Evolutionary conservation across 2,797 vertebrate species (phyloP), one percentile per base, ranked within the genome.

Genomic region (Lithobates pipiens): DNA sequence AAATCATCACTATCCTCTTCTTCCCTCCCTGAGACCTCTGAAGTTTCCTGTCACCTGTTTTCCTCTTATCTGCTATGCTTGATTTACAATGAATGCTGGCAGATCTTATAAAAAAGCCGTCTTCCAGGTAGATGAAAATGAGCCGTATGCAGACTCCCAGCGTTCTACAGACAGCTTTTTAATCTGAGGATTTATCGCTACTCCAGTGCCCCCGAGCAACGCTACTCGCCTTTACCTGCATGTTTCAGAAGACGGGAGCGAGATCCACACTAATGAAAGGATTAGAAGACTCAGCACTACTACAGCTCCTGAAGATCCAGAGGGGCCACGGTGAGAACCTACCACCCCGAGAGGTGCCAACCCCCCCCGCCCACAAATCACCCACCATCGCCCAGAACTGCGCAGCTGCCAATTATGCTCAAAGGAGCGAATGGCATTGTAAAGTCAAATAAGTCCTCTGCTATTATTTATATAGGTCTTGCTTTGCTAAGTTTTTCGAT

Each of bases 111-210:
- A 70, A 70, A 70, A 71, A 42, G 71, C 46, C 82, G 71, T 76
- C 73, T 82, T 86, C 21, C 69, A 75, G 42, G 71, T 75, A 80
- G 75, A 80, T 85, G 67, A 85, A 86, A 82, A 81, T 23, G 3
- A 80, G 78, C 80, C 83, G 65, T 67, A 74, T 65, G 27, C 61
- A 75, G 61, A 80, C 42, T 42, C 46, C 74, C 39, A 67, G 72
- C 67, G 25, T 23, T 65, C 54, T 54, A 27, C 61, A 87, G 80
- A 76, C 85, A 87, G 76, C 46, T 79, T 70, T 83, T 79, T 79
- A 87, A 87, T 83, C 76, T 79, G 10, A 82, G 85, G 85, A 86
- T 86, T 86, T 86, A 86, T 86, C 69, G 75, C 39, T 79, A 61
- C 34, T 54, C 39, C 46, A 72, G 71, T 69, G 70, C 85, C 80